Evolutionary conservation across 2,113 vertebrate genomes (phyloP).

Genomic region (Pollimyrus isidori): DNA sequence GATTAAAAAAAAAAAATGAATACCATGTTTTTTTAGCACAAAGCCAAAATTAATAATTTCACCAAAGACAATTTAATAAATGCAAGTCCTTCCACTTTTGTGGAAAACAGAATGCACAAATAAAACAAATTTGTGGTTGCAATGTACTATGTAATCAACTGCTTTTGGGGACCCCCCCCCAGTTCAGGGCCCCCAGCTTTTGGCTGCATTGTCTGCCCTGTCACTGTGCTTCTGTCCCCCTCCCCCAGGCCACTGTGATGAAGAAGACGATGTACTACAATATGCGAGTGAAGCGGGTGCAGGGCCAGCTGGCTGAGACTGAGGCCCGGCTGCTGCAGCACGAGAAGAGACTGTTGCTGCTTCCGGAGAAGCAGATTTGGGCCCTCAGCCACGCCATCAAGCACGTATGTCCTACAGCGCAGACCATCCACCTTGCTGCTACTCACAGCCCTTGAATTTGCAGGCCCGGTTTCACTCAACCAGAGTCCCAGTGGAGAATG

Average conservation of each 20-base stretch:
- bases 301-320: constrained; percentile 60
- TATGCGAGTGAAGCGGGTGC: constrained; percentile 68
- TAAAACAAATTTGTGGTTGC: neutral
- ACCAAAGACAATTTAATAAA: neutral
- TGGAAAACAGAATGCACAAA: neutral
- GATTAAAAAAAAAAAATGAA: neutral
- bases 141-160: neutral
- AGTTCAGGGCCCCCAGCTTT: neutral
- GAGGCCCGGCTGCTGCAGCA: constrained; percentile 56
- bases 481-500: neutral
- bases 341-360: constrained; percentile 55
- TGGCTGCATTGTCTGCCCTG: neutral
- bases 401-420: constrained; percentile 51
- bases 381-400: constrained; percentile 61
- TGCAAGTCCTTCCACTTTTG: neutral
- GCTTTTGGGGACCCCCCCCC: neutral
- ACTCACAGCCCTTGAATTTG: neutral
- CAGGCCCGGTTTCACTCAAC: neutral
- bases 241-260: constrained; percentile 66
- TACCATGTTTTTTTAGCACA: neutral
- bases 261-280: constrained; percentile 89
- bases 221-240: neutral
- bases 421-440: neutral
- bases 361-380: constrained; percentile 67
- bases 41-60: neutral